Evolutionary conservation across 2,113 vertebrate genomes (phyloP), one percentile per base, ranked within the genome.

Genomic region (Podocnemis expansa): DNA sequence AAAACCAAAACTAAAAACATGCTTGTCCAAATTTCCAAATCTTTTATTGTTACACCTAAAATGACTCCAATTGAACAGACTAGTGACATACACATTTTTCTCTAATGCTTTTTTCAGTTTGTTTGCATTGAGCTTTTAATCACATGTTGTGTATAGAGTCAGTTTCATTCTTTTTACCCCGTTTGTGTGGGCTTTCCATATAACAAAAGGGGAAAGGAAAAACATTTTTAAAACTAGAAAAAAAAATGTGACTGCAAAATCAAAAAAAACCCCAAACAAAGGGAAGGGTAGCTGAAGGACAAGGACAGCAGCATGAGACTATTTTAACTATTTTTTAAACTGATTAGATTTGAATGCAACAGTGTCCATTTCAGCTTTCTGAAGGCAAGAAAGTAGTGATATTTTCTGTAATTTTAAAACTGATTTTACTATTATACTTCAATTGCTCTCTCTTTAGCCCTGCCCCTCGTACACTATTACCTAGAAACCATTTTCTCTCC

Each of bases 281-380:
- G 2, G 80, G 49, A 2, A 91, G 82, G 21, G 80, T 27, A 93
- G n/a, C 89, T 82, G 87, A 93, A 49, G 52, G 56, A 93, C 93
- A 13, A 54, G 25, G 51, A 16, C 87, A 47, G 38, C 78, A n/a
- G 78, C 87, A 6, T 51, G 67, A 84, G 84, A 90, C 45, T 90
- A 96, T 95, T 96, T 96, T 89, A 90, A 91, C 45, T 90, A 38
- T 89, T 84, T 94, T 95, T 91, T 93, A 93, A 83, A 10, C 19
- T 5, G 5, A 90, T 91, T 89, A 88, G 10, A 88, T 51, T 89
- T 96, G 55, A 93, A 19, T 14, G 25, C 29, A 24, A 27, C 25
- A 82, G 25, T 38, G 17, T 27, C 88, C n/a, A 85, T 29, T 86
- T 55, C 80, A 54, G 41, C 84, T 55, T 88, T 91, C 31, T 78